Evolutionary conservation across 2,113 vertebrate species (phyloP).

Genomic region (Spea multiplicata): DNA sequence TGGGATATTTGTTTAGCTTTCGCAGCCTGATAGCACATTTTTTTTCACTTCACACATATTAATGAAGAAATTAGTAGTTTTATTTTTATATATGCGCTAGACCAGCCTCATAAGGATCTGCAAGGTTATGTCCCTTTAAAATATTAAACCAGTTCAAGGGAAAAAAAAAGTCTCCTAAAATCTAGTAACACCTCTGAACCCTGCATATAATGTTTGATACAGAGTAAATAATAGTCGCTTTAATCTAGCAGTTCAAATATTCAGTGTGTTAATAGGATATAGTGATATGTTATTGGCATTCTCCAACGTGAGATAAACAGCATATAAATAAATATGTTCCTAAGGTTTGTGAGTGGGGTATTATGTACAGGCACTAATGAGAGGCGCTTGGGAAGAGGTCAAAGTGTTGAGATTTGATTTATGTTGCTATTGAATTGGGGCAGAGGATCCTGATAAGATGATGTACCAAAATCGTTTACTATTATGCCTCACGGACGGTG

Average conservation of each 20-base stretch:
- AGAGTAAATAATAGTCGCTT: not conserved
- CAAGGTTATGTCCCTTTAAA: no score
- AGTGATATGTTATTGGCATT: slow-evolving; percentile 41
- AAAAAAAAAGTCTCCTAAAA: slow-evolving; percentile 11
- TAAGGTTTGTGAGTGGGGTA: slow-evolving; percentile 50
- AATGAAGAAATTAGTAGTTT: no score
- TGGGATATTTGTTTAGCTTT: no score
- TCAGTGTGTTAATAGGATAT: not conserved
- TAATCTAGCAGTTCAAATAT: not conserved
- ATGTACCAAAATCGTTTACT: slow-evolving; percentile 65
- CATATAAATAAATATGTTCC: slow-evolving; percentile 31
- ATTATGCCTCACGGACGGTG: slow-evolving; percentile 31
- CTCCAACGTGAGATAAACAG: slow-evolving; percentile 26
- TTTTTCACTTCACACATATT: no score
- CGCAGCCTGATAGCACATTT: no score
- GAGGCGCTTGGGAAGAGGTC: slow-evolving; percentile 69
- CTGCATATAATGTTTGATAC: not conserved
- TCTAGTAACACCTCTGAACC: not conserved
- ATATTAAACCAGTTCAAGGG: no score
- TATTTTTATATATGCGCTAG: no score
- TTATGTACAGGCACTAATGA: slow-evolving; percentile 57
- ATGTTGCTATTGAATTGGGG: slow-evolving; percentile 67
- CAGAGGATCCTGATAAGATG: slow-evolving; percentile 63
- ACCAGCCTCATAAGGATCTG: no score
- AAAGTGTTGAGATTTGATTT: slow-evolving; percentile 69